These are phyloP conservation scores for Eristalis arbustorum DNA, from an alignment of 2,888 invertebrate species.

Conservation along the genomic window DNA sequence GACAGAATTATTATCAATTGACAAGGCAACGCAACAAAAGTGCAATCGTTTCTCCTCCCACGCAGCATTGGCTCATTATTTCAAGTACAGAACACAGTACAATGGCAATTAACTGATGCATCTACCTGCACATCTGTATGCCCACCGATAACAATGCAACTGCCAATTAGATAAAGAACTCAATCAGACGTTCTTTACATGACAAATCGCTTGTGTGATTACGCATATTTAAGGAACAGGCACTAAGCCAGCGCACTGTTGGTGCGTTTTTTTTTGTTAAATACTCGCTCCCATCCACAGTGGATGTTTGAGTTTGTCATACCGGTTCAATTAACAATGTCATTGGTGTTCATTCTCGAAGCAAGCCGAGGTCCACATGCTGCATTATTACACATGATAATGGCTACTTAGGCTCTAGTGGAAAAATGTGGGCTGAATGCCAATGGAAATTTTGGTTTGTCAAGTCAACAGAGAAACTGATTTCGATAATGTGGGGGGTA, in stretches of 20 bases:
- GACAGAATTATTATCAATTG: neutral
- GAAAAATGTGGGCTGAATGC: too few species aligned
- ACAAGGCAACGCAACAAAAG: neutral
- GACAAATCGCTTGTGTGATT: neutral
- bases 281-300: neutral
- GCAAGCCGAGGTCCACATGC: too few species aligned
- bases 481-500: too few species aligned
- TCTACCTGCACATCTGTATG: conserved; percentile 5
- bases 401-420: too few species aligned
- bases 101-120: conserved; percentile 8
- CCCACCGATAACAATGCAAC: conserved; percentile 14
- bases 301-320: neutral
- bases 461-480: too few species aligned
- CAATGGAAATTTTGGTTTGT: too few species aligned
- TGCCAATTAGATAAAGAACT: conserved; percentile 8
- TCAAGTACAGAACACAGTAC: neutral
- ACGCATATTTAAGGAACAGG: neutral
- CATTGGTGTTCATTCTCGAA: too few species aligned
- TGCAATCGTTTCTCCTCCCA: neutral
- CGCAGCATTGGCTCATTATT: conserved; percentile 8
- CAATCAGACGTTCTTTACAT: neutral
- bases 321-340: too few species aligned
- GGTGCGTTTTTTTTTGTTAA: neutral
- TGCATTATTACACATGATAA: too few species aligned
- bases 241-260: neutral